Base-by-base conservation (phyloP, 2,888 invertebrate species). In the Xestia ashworthii region DNA sequence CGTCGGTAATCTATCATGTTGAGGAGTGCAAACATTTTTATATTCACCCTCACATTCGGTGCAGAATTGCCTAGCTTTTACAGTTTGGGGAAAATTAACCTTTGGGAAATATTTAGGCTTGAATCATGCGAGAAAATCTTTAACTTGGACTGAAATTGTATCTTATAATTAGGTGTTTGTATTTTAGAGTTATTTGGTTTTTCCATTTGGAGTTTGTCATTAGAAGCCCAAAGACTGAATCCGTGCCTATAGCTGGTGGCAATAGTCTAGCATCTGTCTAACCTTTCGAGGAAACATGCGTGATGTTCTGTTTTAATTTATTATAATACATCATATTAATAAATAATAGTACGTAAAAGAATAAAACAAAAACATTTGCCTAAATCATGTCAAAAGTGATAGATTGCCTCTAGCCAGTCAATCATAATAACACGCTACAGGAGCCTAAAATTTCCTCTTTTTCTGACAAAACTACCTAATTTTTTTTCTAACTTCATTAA, bases 1-100 rank as follows among this genome's bases (percentile, higher is more conserved):
- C 74, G 70, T 55, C 78, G 46, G 66, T 32, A 70, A 83, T 85
- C 78, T 55, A 81, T 84, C 82, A 85, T 44, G 41, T 41, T 19
- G 48, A 25, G 48, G 38, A 71, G 64, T 32, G 64, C 70, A 80
- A 84, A 80, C 38, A 80, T 84, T 84, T 70, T 76, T 73, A 75
- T 75, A 72, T 69, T 72, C 62, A 80, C 66, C 84, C 65, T 69
- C 50, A 70, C 46, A 41, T 80, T 78, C 64, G 46, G 38, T 19
- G 25, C 50, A 46, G 3, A 62, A 32, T 50, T 46, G 19, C n/a
- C 16, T 65, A 46, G 2, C 8, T 48, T 82, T 55, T 14, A 16
- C 16, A 14, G 5, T 46, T 68, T 77, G 25, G 14, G 22, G 9
- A 41, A 32, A 50, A 60, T 58, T 41, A 0, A 58, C 19, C 53